Evolutionary conservation across 2,888 invertebrate genomes (phyloP), one percentile per base, ranked within the genome.

Genomic region (Hypercompe scribonia): DNA sequence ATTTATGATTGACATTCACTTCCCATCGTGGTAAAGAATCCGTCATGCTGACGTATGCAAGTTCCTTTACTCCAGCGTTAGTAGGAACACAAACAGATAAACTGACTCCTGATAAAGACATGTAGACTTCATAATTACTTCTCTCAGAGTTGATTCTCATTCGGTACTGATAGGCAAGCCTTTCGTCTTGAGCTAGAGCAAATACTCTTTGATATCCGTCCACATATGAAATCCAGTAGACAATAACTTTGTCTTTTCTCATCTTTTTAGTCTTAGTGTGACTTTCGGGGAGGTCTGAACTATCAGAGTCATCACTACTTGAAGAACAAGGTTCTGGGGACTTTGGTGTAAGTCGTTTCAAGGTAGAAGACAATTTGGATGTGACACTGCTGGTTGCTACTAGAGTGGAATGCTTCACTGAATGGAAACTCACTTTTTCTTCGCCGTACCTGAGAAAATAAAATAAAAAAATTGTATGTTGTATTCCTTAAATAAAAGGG

Each of bases 201-300:
- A 98, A 95, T 0, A 97, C 97, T 84, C 98, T 94, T 90, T 98
- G 98, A 66, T 96, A 96, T 0, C 97, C 97, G 78, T 98, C 97
- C 90, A 97, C 96, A 87, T 97, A 98, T 10, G 98, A 98, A 58
- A 98, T 96, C 98, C 98, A 98, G 90, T 97, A 98, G 18, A 98
- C 97, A 0, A 97, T 94, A 8, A 98, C 97, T 89, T 98, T 97
- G 87, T 98, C 97, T 87, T 97, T 97, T 72, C 97, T 96, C 76
- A 97, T 97, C 90, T 97, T 97, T 82, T 97, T 97, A 64, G 93
- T 92, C 79, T 96, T 93, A 0, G 90, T 89, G 28, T 95, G 93
- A 66, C 90, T 92, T 85, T 96, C 96, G 0, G 96, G 90, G 3
- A 92, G 77, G 46, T 95, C 94, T 4, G 90, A 88, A 78, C 91